A percentile compares a stretch with the other conserved stretches of the same genome.
These are phyloP conservation scores for Amia ocellicauda DNA, from an alignment of 2,113 vertebrate species.

Conservation along the genomic window DNA sequence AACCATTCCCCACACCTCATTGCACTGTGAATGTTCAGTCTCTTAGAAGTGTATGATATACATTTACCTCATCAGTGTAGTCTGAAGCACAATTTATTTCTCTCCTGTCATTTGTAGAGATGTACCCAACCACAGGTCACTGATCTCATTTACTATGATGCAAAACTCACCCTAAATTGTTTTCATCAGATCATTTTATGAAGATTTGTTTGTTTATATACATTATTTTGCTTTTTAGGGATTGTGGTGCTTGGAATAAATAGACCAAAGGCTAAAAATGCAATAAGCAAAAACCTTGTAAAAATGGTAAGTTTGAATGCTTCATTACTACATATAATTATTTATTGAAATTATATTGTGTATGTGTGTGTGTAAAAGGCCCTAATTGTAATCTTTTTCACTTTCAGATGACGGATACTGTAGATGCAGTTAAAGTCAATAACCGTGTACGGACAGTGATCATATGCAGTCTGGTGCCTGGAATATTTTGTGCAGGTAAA, in stretches of 20 bases:
- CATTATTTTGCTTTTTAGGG: conserved; percentile 63
- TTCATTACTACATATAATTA: too few relatives aligned
- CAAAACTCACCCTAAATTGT: not conserved
- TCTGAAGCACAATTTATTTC: too few relatives aligned
- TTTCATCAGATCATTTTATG: not conserved
- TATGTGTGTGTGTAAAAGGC: too few relatives aligned
- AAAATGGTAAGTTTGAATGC: conserved; percentile 82
- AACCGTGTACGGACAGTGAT: conserved; percentile 90
- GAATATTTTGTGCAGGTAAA: conserved; percentile 94
- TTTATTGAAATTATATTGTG: too few relatives aligned
- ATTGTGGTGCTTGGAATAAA: conserved; percentile 95
- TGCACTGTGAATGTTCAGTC: too few relatives aligned
- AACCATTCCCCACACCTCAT: too few relatives aligned
- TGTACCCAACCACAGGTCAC: too few relatives aligned
- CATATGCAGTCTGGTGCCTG: conserved; percentile 90
- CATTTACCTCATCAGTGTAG: too few relatives aligned
- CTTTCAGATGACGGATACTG: conserved; percentile 82
- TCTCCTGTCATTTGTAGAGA: too few relatives aligned
- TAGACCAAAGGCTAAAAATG: conserved; percentile 90
- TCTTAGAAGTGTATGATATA: too few relatives aligned
- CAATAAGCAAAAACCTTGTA: conserved; percentile 89
- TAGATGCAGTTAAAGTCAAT: conserved; percentile 87
- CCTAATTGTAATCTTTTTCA: conserved; percentile 21
- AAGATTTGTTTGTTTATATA: not conserved
- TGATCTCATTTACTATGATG: not conserved